Conservation (phyloP, 30 jellyfish, hydroid and myxozoan species). For the Chrysaora quinquecirrha region DNA sequence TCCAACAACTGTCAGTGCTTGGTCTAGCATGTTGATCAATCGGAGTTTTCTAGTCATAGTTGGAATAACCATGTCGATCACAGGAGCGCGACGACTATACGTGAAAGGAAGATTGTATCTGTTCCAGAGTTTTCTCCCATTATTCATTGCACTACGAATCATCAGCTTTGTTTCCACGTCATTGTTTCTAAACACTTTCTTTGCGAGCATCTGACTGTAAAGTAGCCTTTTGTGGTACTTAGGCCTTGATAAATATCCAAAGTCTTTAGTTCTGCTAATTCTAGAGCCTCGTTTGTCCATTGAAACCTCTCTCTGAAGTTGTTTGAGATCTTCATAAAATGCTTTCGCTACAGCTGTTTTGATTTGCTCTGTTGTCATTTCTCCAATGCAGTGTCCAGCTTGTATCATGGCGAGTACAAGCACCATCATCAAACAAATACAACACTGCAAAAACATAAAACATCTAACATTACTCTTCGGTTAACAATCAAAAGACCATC, state of each 20-base stretch:
- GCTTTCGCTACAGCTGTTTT: neutral
- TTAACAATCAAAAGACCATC: no score
- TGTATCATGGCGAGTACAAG: no score
- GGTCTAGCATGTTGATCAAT: neutral
- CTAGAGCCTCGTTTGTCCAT: neutral
- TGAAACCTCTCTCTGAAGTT: neutral
- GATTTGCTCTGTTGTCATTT: neutral
- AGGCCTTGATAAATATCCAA: neutral
- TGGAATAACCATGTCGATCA: neutral
- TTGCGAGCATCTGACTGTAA: neutral
- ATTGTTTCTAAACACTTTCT: neutral
- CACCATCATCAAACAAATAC: no score
- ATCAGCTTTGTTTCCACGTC: neutral
- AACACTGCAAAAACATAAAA: no score
- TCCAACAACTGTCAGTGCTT: neutral
- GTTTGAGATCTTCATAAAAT: neutral
- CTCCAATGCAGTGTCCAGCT: neutral
- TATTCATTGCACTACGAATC: neutral
- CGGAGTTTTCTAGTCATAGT: neutral
- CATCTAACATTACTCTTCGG: no score
- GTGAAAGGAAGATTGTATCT: neutral
- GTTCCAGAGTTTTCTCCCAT: neutral
- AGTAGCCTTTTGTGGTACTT: neutral
- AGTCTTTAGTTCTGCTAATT: neutral
- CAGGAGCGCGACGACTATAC: neutral